Base-by-base conservation (phyloP, 2,113 vertebrate species). In the Dicentrarchus labrax region DNA sequence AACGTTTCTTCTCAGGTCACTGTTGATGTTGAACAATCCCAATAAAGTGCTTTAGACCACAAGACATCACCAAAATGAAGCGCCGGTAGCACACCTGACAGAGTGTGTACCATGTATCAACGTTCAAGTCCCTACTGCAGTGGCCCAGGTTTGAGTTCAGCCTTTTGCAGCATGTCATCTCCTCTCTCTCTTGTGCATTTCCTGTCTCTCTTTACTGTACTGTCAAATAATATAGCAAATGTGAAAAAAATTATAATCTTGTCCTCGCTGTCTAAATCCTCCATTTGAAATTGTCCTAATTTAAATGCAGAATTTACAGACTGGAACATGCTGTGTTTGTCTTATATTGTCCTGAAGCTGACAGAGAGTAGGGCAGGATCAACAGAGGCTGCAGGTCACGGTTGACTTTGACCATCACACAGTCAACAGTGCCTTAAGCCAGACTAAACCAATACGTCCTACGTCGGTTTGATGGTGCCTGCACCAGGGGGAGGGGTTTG, bases 371-470 rank as follows among this genome's bases (percentile, higher is more conserved):
- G n/a, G 66, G 60, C 69, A 70, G 80, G 73, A 50, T 39, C 73
- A 80, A 61, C 80, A 41, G 69, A 60, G 24, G 78, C 66, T 61
- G 60, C 72, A 64, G 88, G 88, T 74, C 76, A 78, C 71, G 21
- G 39, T 24, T 16, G 79, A 90, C 90, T 90, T 85, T 93, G 67
- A 80, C 81, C 74, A 13, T 71, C 65, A 54, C n/a, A 39, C 10
- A 53, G 60, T 47, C 51, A 79, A 66, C 76, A 53, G 59, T 43
- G 57, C 85, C 82, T 56, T 16, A 16, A 82, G 86, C 66, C 62
- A 77, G 4, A 72, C 57, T 62, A 12, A 69, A 74, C 41, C 65
- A 51, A 57, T 13, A 62, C 59, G 74, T 68, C 77, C 75, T 76
- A 68, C 47, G 24, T 4, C 76, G 38, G 36, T 80, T 72, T 68